These are phyloP conservation scores for Xestoiulus laeticollis DNA, from an alignment of 2,888 invertebrate genomes.

Conservation along the genomic window DNA sequence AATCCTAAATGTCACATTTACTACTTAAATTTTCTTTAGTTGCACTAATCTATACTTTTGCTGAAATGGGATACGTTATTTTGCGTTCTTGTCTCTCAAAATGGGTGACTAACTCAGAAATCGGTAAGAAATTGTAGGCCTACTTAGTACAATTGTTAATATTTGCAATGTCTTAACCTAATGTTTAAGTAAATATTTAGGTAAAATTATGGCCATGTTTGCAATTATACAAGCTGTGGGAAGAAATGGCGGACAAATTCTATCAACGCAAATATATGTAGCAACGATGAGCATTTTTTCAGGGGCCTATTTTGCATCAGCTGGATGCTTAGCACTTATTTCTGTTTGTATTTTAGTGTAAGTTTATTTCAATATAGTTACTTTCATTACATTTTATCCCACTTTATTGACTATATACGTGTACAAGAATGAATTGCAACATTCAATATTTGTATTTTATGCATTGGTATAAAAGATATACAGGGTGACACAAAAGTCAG, in stretches of 20 bases:
- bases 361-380: not conserved
- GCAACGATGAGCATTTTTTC: not conserved
- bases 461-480: too few relatives aligned
- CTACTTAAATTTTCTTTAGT: not conserved
- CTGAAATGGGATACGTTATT: constrained; percentile 7
- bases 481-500: too few relatives aligned
- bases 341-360: not conserved
- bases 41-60: not conserved
- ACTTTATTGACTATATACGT: too few relatives aligned
- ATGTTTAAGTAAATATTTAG: not conserved
- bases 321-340: not conserved
- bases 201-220: not conserved
- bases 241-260: not conserved
- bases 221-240: not conserved
- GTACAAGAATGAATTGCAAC: not conserved
- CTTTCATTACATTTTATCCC: too few relatives aligned
- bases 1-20: not conserved
- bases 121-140: not conserved
- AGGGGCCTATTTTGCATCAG: not conserved
- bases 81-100: not conserved
- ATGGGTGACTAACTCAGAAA: not conserved
- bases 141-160: too few relatives aligned
- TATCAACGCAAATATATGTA: not conserved
- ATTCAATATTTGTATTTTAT: not conserved
- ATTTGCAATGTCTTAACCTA: not conserved